Conservation (phyloP, 2,797 vertebrate species). For the Rhincodon typus region DNA sequence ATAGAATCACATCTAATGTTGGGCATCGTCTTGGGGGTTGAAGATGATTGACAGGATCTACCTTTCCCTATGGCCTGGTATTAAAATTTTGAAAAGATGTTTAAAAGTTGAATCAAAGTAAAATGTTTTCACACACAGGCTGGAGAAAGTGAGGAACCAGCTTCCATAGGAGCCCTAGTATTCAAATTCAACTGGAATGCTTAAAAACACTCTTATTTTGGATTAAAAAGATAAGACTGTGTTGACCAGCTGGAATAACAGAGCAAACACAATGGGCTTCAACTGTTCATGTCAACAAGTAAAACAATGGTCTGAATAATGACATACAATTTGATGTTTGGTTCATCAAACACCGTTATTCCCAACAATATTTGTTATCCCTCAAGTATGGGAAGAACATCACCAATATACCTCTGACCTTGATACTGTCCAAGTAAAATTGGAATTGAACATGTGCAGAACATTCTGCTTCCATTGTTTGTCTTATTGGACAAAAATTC, state of each 20-base stretch:
- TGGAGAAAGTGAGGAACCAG: neutral
- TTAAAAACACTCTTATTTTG: neutral
- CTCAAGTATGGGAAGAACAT: neutral
- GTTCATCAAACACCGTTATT: neutral
- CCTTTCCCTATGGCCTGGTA: neutral
- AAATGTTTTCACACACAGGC: neutral
- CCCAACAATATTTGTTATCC: neutral
- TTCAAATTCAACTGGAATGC: neutral
- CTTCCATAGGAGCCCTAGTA: neutral
- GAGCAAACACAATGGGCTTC: neutral
- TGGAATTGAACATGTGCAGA: neutral
- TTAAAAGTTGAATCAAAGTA: constrained; percentile 8
- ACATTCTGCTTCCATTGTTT: neutral
- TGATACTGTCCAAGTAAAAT: neutral
- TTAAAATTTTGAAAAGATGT: neutral
- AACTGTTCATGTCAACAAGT: neutral
- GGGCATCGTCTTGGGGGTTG: too few species aligned
- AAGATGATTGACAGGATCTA: neutral
- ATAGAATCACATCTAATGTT: too few species aligned
- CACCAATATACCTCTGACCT: neutral
- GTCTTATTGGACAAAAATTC: neutral
- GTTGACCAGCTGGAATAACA: neutral
- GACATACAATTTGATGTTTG: neutral
- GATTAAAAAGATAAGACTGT: neutral
- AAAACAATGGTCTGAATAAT: neutral